Conservation (phyloP, 2,113 vertebrate genomes). For the Stigmatopora argus region DNA sequence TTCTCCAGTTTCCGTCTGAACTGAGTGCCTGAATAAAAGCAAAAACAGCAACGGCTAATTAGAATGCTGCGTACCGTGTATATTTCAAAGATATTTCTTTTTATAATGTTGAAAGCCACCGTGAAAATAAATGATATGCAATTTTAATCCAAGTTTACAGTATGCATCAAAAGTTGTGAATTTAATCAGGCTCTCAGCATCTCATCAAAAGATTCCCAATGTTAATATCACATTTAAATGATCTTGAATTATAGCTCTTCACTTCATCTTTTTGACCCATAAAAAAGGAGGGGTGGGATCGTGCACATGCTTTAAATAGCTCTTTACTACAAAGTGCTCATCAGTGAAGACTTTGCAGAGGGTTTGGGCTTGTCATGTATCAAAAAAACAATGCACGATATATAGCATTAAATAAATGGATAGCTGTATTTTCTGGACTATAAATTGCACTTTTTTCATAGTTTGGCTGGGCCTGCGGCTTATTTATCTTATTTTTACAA, state of each 20-base stretch:
- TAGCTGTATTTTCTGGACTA: too few species aligned
- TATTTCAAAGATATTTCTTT: slow-evolving; percentile 11
- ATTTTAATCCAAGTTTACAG: slow-evolving; percentile 35
- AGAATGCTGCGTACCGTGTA: background rate
- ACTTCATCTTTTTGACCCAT: slow-evolving; percentile 67
- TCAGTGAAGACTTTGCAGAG: slow-evolving; percentile 27
- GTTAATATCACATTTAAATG: slow-evolving; percentile 52
- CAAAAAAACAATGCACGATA: slow-evolving; percentile 13
- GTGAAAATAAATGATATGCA: slow-evolving; percentile 31
- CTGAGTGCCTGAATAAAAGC: slow-evolving; percentile 80
- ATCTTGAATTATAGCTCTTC: slow-evolving; percentile 49
- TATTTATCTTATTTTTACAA: too few species aligned
- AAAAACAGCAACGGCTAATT: slow-evolving; percentile 29
- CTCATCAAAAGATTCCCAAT: slow-evolving; percentile 40
- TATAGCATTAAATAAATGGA: too few species aligned
- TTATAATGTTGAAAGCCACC: slow-evolving; percentile 9
- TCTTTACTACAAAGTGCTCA: slow-evolving; percentile 52
- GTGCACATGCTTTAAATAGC: slow-evolving; percentile 66
- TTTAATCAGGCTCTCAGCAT: slow-evolving; percentile 33
- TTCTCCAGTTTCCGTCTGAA: slow-evolving; percentile 87
- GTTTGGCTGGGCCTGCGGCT: too few species aligned
- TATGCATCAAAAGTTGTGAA: slow-evolving; percentile 15
- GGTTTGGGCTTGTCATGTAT: slow-evolving; percentile 13
- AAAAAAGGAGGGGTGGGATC: slow-evolving; percentile 46
- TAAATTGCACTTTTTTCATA: too few species aligned